Percentiles rank a stretch among this genome's conserved stretches.
Evolutionary conservation across 2,113 vertebrate species (phyloP).

Genomic region (Marcusenius ussheri): DNA sequence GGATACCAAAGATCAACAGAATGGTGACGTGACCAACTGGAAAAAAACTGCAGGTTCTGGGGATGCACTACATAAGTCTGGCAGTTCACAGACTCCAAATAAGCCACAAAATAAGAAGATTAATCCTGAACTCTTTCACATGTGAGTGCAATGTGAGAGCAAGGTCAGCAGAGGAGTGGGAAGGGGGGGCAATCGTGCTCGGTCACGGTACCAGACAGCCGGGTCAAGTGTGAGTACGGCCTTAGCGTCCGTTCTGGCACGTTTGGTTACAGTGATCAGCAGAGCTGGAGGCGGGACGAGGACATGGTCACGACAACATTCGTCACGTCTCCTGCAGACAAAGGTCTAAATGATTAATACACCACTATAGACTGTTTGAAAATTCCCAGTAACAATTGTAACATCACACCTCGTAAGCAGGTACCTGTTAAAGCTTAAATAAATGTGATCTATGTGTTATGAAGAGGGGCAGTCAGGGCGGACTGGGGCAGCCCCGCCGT

Average conservation of each 20-base stretch:
- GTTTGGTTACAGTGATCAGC: not conserved
- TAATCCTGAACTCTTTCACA: not conserved
- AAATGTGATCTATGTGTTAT: not conserved
- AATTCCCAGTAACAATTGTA: not conserved
- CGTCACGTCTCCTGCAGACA: not conserved
- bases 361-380: not conserved
- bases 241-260: not conserved
- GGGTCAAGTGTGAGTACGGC: too few relatives aligned
- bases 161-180: too few relatives aligned
- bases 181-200: too few relatives aligned
- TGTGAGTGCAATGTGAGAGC: too few relatives aligned
- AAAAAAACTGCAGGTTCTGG: too few relatives aligned
- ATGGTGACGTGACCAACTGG: too few relatives aligned
- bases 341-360: not conserved
- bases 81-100: not conserved
- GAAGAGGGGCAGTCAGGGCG: not conserved
- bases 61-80: not conserved
- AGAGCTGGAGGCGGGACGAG: not conserved
- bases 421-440: not conserved
- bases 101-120: not conserved
- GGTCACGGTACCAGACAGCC: too few relatives aligned
- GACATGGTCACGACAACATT: not conserved
- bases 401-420: not conserved
- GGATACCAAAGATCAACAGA: not conserved
- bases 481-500: not conserved